Evolutionary conservation across 2,113 vertebrate species (phyloP), one percentile per base, ranked within the genome.

Genomic region (Istiophorus platypterus): DNA sequence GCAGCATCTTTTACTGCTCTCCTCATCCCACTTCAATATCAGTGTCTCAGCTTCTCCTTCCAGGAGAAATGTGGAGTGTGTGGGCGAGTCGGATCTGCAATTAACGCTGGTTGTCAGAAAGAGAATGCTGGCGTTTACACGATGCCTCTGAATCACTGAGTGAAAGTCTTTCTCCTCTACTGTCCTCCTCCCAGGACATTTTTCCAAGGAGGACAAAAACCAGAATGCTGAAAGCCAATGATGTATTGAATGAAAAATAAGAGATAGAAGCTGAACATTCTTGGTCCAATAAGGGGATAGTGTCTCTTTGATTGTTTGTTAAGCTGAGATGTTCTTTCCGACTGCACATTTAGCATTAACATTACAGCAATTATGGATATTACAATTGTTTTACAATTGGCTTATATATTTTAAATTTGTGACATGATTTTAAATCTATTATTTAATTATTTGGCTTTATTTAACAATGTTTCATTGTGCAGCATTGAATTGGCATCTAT

Each of bases 21-120:
- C 87, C 91, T 92, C 89, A 88, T 91, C 88, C 91, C 93, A 93
- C 94, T 92, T 91, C 89, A 94, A 89, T 93, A 90, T 95, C 88
- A 83, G 93, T 89, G 89, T 92, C 91, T 91, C 94, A 92, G 93
- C 91, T 93, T 90, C 89, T 92, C 87, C 90, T 92, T 95, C 93
- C 91, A 93, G 92, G 91, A 92, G 91, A 93, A 93, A 93, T 91
- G 91, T 93, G 93, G 90, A 93, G 94, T 92, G 93, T 93, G 94
- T 94, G 94, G 95, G 95, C 92, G 93, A 94, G 94, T 93, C 90
- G 92, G 94, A 95, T 95, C 94, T 92, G 94, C 93, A 94, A 95
- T 95, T 95, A 95, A 95, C 87, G 91, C 92, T 54, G 94, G 92
- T 92, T 94, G 93, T 94, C 92, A 94, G 92, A 94, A 89, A 89